Evolutionary conservation across 2,888 invertebrate genomes (phyloP).

Genomic region (Tanypteryx hageni): DNA sequence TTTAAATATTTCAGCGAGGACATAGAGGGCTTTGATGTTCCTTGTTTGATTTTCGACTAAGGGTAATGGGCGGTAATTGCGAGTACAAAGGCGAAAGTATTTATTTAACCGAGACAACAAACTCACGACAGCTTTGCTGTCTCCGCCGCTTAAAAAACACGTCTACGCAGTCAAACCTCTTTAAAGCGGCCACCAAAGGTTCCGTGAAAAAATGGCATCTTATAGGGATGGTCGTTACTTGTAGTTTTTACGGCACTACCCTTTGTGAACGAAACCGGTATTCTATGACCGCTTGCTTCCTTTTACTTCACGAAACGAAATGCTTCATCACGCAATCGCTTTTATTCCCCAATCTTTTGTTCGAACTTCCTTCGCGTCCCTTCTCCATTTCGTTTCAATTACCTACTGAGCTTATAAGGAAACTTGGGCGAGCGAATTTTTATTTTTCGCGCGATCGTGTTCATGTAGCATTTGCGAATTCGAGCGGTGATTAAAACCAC

Average conservation of each 20-base stretch:
- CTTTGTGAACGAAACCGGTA: not conserved
- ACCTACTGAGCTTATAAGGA: not conserved
- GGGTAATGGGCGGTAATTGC: no score
- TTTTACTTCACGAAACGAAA: not conserved
- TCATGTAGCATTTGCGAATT: not conserved
- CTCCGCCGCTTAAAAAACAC: not conserved
- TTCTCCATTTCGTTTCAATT: not conserved
- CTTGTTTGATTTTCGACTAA: no score
- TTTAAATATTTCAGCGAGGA: no score
- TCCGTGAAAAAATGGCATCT: slow-evolving; percentile 1
- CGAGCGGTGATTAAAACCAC: not conserved
- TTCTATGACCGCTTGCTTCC: not conserved
- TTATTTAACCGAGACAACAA: not conserved
- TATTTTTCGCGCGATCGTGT: not conserved
- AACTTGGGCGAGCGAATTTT: not conserved
- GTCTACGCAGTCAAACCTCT: no score
- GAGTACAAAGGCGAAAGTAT: no score
- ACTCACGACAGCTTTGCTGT: not conserved
- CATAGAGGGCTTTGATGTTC: no score
- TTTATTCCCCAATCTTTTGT: not conserved
- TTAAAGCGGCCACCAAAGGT: no score
- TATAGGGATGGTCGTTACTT: no score
- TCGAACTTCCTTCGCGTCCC: not conserved
- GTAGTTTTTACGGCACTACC: not conserved
- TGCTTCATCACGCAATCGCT: not conserved